A percentile compares a stretch with the other conserved stretches of the same genome.
These are phyloP conservation scores for Pelobates fuscus DNA, from an alignment of 2,113 vertebrate species.

Conservation along the genomic window DNA sequence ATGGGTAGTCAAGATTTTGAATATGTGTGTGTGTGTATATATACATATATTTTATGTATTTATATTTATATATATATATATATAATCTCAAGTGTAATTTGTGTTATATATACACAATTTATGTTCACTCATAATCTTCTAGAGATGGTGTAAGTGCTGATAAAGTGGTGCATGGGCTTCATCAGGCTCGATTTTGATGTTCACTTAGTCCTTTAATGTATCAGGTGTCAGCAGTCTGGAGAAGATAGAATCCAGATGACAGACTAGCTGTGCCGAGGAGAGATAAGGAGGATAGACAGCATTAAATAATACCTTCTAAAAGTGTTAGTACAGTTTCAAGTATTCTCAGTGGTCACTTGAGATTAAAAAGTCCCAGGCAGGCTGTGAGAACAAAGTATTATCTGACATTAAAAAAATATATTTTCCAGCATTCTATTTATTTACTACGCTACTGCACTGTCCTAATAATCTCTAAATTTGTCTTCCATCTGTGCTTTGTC, in stretches of 20 bases:
- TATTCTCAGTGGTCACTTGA: background rate
- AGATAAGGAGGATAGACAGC: constrained; percentile 44
- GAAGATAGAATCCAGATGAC: constrained; percentile 47
- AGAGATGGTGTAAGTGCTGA: constrained; percentile 42
- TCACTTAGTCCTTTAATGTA: constrained; percentile 47
- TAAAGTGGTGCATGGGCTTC: constrained; percentile 37
- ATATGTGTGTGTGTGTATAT: no score
- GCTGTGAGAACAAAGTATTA: background rate
- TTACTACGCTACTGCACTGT: background rate
- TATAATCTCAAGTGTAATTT: constrained; percentile 40
- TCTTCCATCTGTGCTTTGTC: background rate
- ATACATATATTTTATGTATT: no score
- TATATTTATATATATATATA: constrained; percentile 21
- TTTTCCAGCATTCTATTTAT: background rate
- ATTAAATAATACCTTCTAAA: constrained; percentile 43
- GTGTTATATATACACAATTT: constrained; percentile 43
- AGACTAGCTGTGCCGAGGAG: constrained; percentile 15
- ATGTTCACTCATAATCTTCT: constrained; percentile 37
- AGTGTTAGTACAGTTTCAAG: background rate
- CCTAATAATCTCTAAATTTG: background rate
- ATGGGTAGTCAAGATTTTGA: no score
- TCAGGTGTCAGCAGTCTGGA: constrained; percentile 48
- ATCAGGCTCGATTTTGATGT: constrained; percentile 47
- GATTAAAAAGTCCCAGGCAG: background rate
- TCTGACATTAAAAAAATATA: background rate